Base-by-base conservation (phyloP, 2,113 vertebrate genomes). In the Dunckerocampus dactyliophorus region DNA sequence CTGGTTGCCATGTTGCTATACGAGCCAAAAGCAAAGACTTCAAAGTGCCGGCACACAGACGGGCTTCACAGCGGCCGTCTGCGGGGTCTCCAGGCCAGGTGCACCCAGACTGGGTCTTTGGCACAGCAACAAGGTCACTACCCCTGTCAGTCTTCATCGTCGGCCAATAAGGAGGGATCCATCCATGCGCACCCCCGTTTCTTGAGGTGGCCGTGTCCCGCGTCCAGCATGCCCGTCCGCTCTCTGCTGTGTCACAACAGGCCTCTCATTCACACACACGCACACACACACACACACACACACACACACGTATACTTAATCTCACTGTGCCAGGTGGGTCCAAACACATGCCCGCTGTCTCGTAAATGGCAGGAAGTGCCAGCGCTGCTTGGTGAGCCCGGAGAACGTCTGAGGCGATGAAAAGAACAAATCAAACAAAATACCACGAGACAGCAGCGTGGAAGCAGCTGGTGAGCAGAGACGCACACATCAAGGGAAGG, bases 201-300 rank as follows among this genome's bases (percentile, higher is more conserved):
- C 72, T 72, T 59, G 76, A 80, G 82, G 69, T 63, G 69, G 63
- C 66, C 55, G 50, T 77, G 79, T 74, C 75, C 71, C 86, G 88
- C 78, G 6, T 80, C 80, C 89, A 90, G 87, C 87, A 90, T 90
- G 90, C 78, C 88, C 74, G 84, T 80, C 85, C 78, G 68, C 76
- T 81, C 77, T 85, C 86, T 72, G 47, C 78, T 55, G 82, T 28
- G 69, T 63, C 72, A 80, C 87, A 87, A 88, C 88, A 87, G 84
- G 80, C 74, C 71, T 63, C 77, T 85, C 76, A 89, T 88, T 88
- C 85, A 85, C 75, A 58, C 76, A 52, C 69, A 24, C n/a, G n/a
- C 61, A 16, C 49, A 51, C 49, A 6, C 48, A 21, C 47, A 49
- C 47, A 49, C 47, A 19, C 47, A 48, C 47, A 48, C 47, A 12